Conservation (phyloP, 2,113 vertebrate genomes). For the Perccottus glenii region DNA sequence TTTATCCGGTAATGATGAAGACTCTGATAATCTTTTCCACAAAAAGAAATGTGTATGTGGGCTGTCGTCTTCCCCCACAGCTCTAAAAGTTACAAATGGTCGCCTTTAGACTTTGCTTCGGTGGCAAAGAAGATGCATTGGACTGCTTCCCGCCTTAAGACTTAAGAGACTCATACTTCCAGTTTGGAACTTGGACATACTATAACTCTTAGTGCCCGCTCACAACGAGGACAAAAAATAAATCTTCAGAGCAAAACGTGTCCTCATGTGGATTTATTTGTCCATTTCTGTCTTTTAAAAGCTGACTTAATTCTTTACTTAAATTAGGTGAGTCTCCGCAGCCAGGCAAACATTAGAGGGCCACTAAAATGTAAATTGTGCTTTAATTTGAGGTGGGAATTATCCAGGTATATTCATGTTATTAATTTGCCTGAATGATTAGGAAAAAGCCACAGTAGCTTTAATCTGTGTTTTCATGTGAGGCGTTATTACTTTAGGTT, state of each 20-base stretch:
- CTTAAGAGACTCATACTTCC: not conserved
- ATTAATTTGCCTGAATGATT: slow-evolving; percentile 33
- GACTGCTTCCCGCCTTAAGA: slow-evolving; percentile 13
- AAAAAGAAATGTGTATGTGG: slow-evolving; percentile 21
- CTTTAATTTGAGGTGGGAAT: not conserved
- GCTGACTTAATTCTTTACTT: not conserved
- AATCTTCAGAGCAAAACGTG: not conserved
- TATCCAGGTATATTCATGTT: slow-evolving; percentile 11
- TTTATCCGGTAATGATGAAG: slow-evolving; percentile 28
- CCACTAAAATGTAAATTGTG: slow-evolving; percentile 7
- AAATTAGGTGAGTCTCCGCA: not conserved
- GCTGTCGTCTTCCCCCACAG: slow-evolving; percentile 1
- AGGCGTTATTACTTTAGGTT: slow-evolving; percentile 38
- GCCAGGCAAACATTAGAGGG: not conserved
- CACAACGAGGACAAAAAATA: slow-evolving; percentile 1
- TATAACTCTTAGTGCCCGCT: slow-evolving; percentile 2
- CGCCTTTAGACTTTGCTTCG: slow-evolving; percentile 32
- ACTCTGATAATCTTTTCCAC: slow-evolving; percentile 17
- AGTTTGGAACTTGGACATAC: slow-evolving; percentile 1
- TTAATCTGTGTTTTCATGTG: slow-evolving; percentile 25
- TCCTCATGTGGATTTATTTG: slow-evolving; percentile 8
- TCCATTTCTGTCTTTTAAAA: not conserved
- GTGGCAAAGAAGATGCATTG: slow-evolving; percentile 38
- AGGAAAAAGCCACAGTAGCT: slow-evolving; percentile 24
- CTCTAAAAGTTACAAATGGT: slow-evolving; percentile 50